Evolutionary conservation across 2,797 vertebrate genomes (phyloP), one percentile per base, ranked within the genome.

Genomic region (Eospalax fontanierii): DNA sequence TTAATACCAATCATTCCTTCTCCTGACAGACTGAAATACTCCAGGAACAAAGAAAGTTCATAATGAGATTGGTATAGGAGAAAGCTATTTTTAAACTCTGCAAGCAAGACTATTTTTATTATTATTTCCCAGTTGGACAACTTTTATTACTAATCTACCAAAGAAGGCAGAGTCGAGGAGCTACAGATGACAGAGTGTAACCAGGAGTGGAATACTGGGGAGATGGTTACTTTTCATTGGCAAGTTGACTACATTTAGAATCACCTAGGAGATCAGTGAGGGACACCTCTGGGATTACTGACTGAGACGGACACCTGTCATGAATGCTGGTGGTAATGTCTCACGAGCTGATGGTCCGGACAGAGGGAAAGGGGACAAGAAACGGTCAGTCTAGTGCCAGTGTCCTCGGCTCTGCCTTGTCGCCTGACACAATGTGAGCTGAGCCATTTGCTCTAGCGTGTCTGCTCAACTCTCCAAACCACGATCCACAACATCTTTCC

Each of bases 41-140:
- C 40, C 70, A 71, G 70, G 22, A 54, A 66, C 0, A 66, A 28
- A 73, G 14, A 65, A 66, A 38, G 19, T 79, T 57, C 78, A 9
- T 40, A 57, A 74, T 75, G 6, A 7, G 74, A 75, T 33, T 91
- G 38, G 16, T 16, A 30, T 80, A 66, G 6, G 6, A n/a, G 18
- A 95, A 75, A 82, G 18, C 86, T 70, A 61, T 61, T 81, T 93
- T 95, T 79, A 93, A 90, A 46, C 26, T 74, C 40, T 50, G 75
- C 43, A 83, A 35, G 73, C 7, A 88, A 74, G 71, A 79, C 26
- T 54, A 54, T 54, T 50, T 33, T 92, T 86, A 2, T 15, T 30
- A 10, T 63, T 71, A 46, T 79, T 70, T 65, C 8, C 75, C 12
- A 68, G 38, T 74, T 50, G 35, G 46, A 50, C 46, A 95, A 38